Conservation (phyloP, 2,797 vertebrate genomes). For the Paratrypauchen microcephalus region DNA sequence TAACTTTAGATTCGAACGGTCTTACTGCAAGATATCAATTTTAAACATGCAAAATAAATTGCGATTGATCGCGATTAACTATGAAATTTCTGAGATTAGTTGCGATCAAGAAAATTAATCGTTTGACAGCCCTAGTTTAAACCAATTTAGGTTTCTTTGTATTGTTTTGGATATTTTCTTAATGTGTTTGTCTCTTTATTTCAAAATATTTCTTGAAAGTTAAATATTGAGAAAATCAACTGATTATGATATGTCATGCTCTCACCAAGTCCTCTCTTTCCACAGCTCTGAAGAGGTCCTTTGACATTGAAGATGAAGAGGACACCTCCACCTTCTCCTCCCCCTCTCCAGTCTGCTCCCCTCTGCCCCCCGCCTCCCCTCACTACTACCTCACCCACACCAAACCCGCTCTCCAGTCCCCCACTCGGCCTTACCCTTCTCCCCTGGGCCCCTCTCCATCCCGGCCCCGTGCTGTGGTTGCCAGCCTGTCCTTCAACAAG, state of each 20-base stretch:
- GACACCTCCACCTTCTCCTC: constrained; percentile 70
- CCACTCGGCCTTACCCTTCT: constrained; percentile 52
- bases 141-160: too few relatives aligned
- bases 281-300: constrained; percentile 87
- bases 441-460: constrained; percentile 55
- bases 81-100: too few relatives aligned
- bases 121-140: too few relatives aligned
- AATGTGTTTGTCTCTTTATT: too few relatives aligned
- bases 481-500: constrained; percentile 80
- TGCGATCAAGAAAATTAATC: too few relatives aligned
- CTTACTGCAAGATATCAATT: too few relatives aligned
- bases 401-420: constrained; percentile 45
- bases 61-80: too few relatives aligned
- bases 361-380: constrained; percentile 60
- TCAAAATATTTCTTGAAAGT: background rate
- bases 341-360: constrained; percentile 61
- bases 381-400: constrained; percentile 58
- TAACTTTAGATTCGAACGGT: too few relatives aligned
- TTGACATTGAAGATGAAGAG: constrained; percentile 84
- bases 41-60: too few relatives aligned
- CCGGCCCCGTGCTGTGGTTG: constrained; percentile 63
- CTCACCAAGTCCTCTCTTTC: constrained; percentile 1
- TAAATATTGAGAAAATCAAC: background rate
- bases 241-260: background rate
- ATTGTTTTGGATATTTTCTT: too few relatives aligned